phyloP scores from a whole-genome alignment of 2,113 vertebrate genomes.

The Scolopax mira region DNA sequence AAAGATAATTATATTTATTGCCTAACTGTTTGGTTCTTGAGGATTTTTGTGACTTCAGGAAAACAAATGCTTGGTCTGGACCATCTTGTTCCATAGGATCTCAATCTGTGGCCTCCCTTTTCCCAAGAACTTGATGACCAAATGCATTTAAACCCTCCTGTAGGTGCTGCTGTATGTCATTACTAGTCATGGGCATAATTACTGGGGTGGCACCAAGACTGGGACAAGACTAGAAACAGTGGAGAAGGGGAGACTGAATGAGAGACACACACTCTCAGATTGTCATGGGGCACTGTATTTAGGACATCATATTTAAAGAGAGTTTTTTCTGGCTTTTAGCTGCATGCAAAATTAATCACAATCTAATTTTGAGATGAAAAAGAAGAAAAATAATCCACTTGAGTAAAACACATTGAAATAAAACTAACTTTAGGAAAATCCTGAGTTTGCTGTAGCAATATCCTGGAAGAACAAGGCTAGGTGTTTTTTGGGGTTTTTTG shows the following conservation, averaged over 20 bases:
- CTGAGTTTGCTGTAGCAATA: neutral
- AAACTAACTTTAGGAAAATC: neutral
- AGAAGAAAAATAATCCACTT: neutral
- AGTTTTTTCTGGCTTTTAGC: neutral
- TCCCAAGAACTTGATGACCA: slow-evolving; percentile 17
- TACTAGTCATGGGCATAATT: neutral
- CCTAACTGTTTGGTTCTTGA: slow-evolving; percentile 64
- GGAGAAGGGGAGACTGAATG: neutral
- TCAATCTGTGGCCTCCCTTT: slow-evolving; percentile 22
- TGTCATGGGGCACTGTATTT: neutral
- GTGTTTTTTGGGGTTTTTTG: neutral
- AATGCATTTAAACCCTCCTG: slow-evolving; percentile 16
- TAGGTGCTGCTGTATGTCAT: neutral
- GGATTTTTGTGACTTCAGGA: slow-evolving; percentile 63
- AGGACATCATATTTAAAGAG: neutral
- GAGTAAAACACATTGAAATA: neutral
- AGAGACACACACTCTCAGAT: neutral
- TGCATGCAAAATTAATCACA: neutral
- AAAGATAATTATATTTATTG: slow-evolving; percentile 74
- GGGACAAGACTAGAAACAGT: neutral
- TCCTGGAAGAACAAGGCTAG: neutral
- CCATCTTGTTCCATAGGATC: slow-evolving; percentile 16
- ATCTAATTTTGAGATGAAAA: neutral
- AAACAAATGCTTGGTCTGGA: slow-evolving; percentile 62
- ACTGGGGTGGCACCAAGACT: neutral